A percentile compares a stretch with the other conserved stretches of the same genome.
phyloP scores from a whole-genome alignment of 2,113 vertebrate genomes.

The Columba livia region DNA sequence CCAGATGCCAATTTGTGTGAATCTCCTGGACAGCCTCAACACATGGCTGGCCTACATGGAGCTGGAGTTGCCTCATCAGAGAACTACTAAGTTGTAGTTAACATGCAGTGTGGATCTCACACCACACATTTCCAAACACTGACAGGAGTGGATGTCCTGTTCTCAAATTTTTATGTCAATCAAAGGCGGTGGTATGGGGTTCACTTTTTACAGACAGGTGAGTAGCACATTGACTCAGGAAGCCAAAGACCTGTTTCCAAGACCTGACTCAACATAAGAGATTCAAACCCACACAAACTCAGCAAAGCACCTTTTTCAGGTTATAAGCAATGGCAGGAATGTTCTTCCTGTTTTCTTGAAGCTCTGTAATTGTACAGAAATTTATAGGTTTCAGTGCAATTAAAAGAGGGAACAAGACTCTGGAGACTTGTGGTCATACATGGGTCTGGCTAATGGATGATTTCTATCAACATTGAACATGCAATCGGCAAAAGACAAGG shows the following conservation, averaged over 20 bases:
- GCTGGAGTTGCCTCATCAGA: background rate
- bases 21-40: background rate
- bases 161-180: background rate
- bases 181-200: background rate
- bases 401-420: background rate
- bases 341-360: background rate
- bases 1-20: background rate
- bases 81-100: background rate
- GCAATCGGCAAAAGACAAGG: background rate
- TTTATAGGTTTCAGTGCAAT: background rate
- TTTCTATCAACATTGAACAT: background rate
- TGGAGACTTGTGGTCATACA: background rate
- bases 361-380: background rate
- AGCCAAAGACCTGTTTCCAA: background rate
- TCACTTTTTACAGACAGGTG: accelerated
- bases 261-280: background rate
- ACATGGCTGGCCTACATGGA: background rate
- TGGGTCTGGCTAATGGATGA: background rate
- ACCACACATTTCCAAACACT: background rate
- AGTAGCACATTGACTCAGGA: background rate
- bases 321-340: background rate
- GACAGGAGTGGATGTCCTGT: too few relatives aligned
- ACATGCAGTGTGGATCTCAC: background rate
- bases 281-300: background rate
- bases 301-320: background rate